Evolutionary conservation across 1,140 invertebrate genomes (phyloP).

Genomic region (Ylistrum balloti): DNA sequence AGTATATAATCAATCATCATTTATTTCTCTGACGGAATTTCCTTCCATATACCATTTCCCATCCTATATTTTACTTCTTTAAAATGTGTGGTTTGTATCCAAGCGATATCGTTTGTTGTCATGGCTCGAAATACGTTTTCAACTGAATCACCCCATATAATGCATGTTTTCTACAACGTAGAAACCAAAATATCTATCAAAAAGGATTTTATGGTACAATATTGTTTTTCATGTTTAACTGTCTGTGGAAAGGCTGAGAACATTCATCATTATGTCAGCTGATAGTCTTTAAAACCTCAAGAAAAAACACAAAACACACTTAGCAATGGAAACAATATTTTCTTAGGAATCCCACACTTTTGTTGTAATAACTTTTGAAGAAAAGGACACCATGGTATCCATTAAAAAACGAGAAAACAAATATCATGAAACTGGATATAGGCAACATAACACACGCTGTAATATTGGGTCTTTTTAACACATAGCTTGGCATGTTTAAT

Average conservation of each 20-base stretch:
- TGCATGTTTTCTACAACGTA: neutral
- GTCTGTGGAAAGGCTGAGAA: neutral
- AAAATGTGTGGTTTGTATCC: neutral
- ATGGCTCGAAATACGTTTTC: neutral
- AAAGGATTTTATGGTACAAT: neutral
- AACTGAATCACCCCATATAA: neutral
- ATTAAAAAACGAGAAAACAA: neutral
- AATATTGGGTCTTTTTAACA: neutral
- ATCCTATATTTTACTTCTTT: neutral
- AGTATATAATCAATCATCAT: neutral
- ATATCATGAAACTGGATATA: neutral
- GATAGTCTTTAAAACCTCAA: neutral
- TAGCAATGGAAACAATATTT: neutral
- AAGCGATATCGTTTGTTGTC: neutral
- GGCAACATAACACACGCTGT: neutral
- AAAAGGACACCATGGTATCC: neutral
- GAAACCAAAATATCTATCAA: neutral
- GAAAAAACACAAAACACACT: neutral
- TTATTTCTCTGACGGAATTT: neutral
- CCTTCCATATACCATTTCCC: neutral
- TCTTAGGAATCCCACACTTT: neutral
- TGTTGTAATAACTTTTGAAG: neutral
- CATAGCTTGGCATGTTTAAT: neutral
- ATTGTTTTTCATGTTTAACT: neutral
- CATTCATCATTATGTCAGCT: constrained; percentile 33